These are phyloP conservation scores for Agapornis roseicollis DNA, from an alignment of 2,113 vertebrate species.

Conservation along the genomic window DNA sequence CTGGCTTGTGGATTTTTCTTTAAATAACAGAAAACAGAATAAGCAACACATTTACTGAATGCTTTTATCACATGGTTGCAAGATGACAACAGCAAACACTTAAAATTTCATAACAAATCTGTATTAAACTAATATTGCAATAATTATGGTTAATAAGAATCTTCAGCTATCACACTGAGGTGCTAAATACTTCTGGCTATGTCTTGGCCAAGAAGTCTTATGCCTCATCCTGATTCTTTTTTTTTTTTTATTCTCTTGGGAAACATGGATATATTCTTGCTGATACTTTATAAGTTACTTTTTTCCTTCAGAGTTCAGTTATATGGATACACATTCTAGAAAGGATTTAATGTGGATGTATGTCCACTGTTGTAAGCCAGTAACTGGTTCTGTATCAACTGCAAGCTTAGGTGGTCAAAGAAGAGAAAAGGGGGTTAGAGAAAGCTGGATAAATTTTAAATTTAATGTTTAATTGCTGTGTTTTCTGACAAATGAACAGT, in stretches of 20 bases:
- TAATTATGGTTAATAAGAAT: background rate
- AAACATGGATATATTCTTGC: background rate
- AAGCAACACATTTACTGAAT: background rate
- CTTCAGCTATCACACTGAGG: rapidly evolving
- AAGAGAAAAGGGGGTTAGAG: background rate
- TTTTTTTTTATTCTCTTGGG: background rate
- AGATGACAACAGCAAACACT: background rate
- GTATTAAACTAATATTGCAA: background rate
- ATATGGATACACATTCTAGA: background rate
- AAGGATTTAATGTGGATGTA: background rate
- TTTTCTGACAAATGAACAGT: background rate
- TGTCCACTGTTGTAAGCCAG: background rate
- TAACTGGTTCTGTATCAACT: background rate
- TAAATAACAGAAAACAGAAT: conserved; percentile 64
- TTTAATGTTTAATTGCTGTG: background rate
- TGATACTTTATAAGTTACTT: background rate
- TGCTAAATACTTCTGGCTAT: background rate
- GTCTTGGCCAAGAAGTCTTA: background rate
- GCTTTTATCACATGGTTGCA: background rate
- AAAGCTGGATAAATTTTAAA: background rate
- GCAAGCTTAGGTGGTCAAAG: background rate
- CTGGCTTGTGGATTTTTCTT: conserved; percentile 74
- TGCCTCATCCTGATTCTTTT: background rate
- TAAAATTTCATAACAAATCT: conserved; percentile 9
- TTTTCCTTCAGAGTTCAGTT: background rate